Base-by-base conservation (phyloP, 1,140 invertebrate genomes). In the Polypedilum pembai region DNA sequence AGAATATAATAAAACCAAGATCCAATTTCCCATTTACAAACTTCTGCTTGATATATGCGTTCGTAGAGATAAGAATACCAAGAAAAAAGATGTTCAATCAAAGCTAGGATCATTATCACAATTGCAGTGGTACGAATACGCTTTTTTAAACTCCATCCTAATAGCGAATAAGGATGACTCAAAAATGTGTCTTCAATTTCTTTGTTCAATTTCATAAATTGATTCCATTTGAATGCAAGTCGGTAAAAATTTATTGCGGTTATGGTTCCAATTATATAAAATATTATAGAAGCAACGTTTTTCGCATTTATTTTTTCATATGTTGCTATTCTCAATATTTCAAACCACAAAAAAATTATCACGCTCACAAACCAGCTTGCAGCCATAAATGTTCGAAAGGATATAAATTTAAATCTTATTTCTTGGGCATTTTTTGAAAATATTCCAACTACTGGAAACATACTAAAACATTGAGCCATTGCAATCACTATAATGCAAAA, bases 241-340 rank as follows among this genome's bases (percentile, higher is more conserved):
- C 76, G 72, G 17, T 80, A 74, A 4, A 80, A 80, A 3, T 80
- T 69, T 21, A 79, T 69, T 63, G 76, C 77, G 4, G 78, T 77
- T 33, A 65, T 45, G 10, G 78, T 74, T 33, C 77, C 76, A 75
- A 78, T 77, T 15, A 74, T 65, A 56, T 77, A 80, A 75, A 81
- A 79, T 7, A 80, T 77, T 1, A 79, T 56, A 78, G 75, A 15
- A 81, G 80, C 79, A 41, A 80, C 78, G 75, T 81, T 81, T 73
- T 81, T 81, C 1, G 80, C 77, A 41, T 78, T 78, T 3, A 81
- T 20, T 8, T 69, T 75, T 10, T 79, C 79, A 76, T 80, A 77
- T 21, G 74, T 74, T 0, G 78, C 5, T 41, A 81, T 75, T 33
- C 77, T 76, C 45, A 74, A 78, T 0, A 81, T 7, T 75, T 76